Conservation (phyloP, 2,113 vertebrate genomes). For the Lagopus muta region DNA sequence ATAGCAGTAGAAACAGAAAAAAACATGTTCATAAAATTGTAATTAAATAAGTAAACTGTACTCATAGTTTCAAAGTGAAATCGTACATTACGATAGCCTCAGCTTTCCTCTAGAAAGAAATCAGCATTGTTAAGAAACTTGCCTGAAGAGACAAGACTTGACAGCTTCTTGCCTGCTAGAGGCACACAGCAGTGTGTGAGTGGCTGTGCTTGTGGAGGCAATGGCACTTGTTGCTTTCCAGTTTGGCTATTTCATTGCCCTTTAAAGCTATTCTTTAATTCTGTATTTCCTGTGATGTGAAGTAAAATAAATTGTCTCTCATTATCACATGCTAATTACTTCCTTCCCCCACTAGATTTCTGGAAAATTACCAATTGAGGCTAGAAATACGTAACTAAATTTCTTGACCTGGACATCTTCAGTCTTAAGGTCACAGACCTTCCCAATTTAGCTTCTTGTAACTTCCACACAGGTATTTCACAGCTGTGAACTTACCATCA, state of each 20-base stretch:
- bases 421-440: not conserved
- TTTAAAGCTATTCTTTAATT: not conserved
- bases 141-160: not conserved
- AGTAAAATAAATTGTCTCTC: not conserved
- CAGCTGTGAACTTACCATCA: not conserved
- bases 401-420: not conserved
- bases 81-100: not conserved
- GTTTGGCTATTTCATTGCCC: not conserved
- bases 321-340: not conserved
- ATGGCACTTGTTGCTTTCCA: not conserved
- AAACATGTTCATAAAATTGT: not conserved
- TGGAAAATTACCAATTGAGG: not conserved
- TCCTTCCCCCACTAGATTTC: not conserved
- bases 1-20: not conserved
- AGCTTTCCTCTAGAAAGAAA: not conserved
- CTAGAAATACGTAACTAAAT: not conserved
- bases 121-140: not conserved
- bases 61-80: not conserved
- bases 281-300: not conserved
- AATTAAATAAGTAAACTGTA: not conserved
- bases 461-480: not conserved
- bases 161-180: not conserved
- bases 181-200: accelerated
- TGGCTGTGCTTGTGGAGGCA: not conserved
- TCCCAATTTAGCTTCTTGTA: conserved; percentile 2